These are phyloP conservation scores for Neotoma lepida DNA, from an alignment of 2,113 vertebrate genomes.

Conservation along the genomic window DNA sequence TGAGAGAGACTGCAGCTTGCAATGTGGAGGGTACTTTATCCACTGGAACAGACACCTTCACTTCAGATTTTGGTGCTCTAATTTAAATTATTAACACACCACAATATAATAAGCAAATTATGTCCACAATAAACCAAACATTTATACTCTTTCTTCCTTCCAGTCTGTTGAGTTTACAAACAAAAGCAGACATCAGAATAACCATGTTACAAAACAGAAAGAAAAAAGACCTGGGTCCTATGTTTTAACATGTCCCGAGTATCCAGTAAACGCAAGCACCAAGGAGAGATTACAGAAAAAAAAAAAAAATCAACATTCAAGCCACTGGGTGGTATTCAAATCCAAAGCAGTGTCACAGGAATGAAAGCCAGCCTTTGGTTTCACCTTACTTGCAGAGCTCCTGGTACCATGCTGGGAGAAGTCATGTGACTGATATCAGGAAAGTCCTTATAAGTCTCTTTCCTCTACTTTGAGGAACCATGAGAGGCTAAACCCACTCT, in stretches of 20 bases:
- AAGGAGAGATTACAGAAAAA: not conserved
- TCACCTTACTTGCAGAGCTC: not conserved
- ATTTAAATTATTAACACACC: conserved; percentile 7
- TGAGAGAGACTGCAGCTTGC: conserved; percentile 1
- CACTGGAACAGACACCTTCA: conserved; percentile 36
- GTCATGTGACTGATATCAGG: not conserved
- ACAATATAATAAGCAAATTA: conserved; percentile 2
- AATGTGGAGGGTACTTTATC: not conserved
- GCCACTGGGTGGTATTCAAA: not conserved
- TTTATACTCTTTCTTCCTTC: conserved; percentile 24
- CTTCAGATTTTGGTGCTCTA: not conserved
- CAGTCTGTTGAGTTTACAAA: conserved; percentile 25
- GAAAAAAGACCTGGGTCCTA: not conserved
- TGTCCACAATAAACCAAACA: not conserved
- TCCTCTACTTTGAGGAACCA: not conserved
- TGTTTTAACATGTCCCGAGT: not conserved
- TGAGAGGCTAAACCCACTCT: conserved; percentile 31
- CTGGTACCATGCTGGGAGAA: not conserved
- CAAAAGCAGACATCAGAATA: conserved; percentile 32
- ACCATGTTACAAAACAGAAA: not conserved
- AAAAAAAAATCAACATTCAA: conserved; percentile 32
- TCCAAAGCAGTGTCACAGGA: not conserved
- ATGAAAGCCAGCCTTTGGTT: not conserved
- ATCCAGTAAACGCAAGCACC: not conserved
- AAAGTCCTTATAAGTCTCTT: conserved; percentile 10